Base-by-base conservation (phyloP, 53 echinoderm and acorn worm genomes). In the Holothuria scabra region DNA sequence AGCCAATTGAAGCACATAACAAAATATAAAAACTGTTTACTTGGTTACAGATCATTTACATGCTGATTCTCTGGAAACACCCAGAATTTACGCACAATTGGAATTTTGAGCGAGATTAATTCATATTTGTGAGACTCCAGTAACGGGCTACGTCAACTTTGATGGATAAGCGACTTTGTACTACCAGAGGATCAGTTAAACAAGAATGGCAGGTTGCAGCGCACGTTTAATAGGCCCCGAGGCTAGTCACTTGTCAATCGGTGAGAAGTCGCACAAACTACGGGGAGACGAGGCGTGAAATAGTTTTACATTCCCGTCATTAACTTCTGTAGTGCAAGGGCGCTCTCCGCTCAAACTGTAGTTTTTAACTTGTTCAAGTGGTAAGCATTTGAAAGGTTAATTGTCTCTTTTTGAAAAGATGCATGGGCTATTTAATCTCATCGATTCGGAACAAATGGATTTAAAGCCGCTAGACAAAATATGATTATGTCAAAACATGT, bases 1-100 rank as follows among this genome's bases (percentile, higher is more conserved):
- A 52, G 52, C 18, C 52, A 52, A 52, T 52, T 52, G 52, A 52
- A 52, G 18, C 52, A 18, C 52, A 52, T 52, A 52, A 52, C 52
- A 52, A 14, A 52, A 52, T 16, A 52, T 52, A 52, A 52, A 52
- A 52, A 52, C 52, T 52, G 52, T 52, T 52, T 52, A 52, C 52
- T 52, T 8, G 52, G 52, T 52, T 52, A 52, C 52, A 52, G 46
- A 44, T 72, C 72, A 72, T 72, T 72, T 48, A 44, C 49, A 72
- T 72, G 72, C 72, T 72, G 48, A 72, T 72, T 46, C 44, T 24
- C 72, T 44, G 24, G 22, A 22, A 72, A 72, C 44, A 44, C 44
- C 72, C 72, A 72, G 46, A 72, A 72, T 72, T 72, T 48, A 72
- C 72, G 72, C 72, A 44, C 72, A 72, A 72, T 72, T 72, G 72